These are phyloP conservation scores for Aethina tumida DNA, from an alignment of 1,140 invertebrate genomes.

Conservation along the genomic window DNA sequence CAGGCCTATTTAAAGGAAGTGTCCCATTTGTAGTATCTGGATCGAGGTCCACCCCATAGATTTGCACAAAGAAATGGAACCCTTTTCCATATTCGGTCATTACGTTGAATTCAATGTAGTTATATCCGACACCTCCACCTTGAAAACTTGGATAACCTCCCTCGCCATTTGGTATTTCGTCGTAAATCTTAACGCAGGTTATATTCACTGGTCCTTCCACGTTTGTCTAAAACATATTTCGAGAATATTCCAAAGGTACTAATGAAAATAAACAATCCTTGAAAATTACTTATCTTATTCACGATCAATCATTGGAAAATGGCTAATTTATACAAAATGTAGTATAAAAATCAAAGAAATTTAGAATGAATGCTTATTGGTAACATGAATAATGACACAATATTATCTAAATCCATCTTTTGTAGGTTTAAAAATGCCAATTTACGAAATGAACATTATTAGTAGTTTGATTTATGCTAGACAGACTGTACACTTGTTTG, in stretches of 20 bases:
- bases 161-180: constrained; percentile 23
- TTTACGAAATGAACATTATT: too few species aligned
- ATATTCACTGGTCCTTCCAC: constrained; percentile 26
- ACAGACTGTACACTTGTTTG: neutral
- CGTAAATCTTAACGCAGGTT: constrained; percentile 27
- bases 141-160: constrained; percentile 25
- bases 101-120: constrained; percentile 29
- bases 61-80: constrained; percentile 30
- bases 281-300: too few species aligned
- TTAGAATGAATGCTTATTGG: neutral
- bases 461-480: neutral
- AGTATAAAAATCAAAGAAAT: neutral
- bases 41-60: too few species aligned
- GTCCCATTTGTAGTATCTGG: too few species aligned
- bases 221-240: constrained; percentile 22
- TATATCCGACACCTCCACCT: constrained; percentile 28
- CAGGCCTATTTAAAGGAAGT: too few species aligned
- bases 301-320: neutral
- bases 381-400: too few species aligned
- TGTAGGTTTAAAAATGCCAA: too few species aligned
- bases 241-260: neutral
- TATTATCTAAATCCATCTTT: too few species aligned
- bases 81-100: constrained; percentile 27
- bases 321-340: constrained; percentile 1
- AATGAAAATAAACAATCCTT: too few species aligned